phyloP scores from a whole-genome alignment of 53 echinoderm and acorn worm species.

The Crossaster papposus region DNA sequence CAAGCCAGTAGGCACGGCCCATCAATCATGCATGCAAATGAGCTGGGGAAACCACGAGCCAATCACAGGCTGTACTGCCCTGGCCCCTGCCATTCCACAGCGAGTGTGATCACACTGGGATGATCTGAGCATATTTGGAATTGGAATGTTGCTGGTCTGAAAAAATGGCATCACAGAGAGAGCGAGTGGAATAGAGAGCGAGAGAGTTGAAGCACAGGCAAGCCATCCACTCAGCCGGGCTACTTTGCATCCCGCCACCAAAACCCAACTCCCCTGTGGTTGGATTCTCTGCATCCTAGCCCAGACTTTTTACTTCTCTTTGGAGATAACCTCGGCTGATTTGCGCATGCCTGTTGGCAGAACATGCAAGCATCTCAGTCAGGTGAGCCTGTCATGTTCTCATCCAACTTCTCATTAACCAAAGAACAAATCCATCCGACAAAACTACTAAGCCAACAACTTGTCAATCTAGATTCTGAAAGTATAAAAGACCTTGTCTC shows the following conservation, averaged over 20 bases:
- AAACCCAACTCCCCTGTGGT: slow-evolving; percentile 50
- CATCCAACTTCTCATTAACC: not conserved
- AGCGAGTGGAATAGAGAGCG: no score
- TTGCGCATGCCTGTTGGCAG: slow-evolving; percentile 29
- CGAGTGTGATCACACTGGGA: slow-evolving; percentile 55
- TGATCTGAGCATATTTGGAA: slow-evolving; percentile 94
- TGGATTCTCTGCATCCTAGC: slow-evolving; percentile 54
- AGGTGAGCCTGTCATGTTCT: not conserved
- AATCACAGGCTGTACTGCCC: slow-evolving; percentile 2
- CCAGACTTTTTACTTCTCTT: not conserved
- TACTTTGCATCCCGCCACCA: slow-evolving; percentile 49
- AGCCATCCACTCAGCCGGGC: slow-evolving; percentile 21
- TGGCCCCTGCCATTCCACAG: slow-evolving; percentile 35
- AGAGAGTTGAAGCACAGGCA: not conserved
- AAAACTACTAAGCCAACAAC: not conserved
- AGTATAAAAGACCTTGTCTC: slow-evolving; percentile 3
- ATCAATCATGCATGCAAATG: slow-evolving; percentile 57
- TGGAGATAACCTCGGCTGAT: not conserved
- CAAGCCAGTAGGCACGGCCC: slow-evolving; percentile 9
- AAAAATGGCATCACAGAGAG: slow-evolving; percentile 47
- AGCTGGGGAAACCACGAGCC: slow-evolving; percentile 1
- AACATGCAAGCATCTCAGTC: not conserved
- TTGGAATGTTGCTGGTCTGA: slow-evolving; percentile 84
- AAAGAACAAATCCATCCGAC: not conserved
- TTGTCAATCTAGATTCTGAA: not conserved